phyloP scores from a whole-genome alignment of 1,140 invertebrate species.

The Drosophila sechellia region DNA sequence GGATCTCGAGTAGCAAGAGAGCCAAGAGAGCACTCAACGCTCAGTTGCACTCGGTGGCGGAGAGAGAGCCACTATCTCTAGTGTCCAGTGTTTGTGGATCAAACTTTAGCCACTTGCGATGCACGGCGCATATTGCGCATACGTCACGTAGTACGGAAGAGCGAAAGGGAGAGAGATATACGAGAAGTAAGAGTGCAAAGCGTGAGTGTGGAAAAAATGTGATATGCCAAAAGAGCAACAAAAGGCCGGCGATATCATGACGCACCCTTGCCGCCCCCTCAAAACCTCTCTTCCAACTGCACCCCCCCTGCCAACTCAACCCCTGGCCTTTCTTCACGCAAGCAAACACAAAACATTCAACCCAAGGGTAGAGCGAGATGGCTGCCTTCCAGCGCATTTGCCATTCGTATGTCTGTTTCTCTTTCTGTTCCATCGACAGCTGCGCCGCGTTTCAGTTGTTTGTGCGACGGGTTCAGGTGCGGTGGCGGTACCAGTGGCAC shows the following conservation, averaged over 20 bases:
- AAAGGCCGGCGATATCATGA: slow-evolving; percentile 40
- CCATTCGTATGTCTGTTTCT: slow-evolving; percentile 21
- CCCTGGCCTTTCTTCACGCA: not conserved
- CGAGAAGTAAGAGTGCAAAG: slow-evolving; percentile 43
- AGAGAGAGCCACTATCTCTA: not conserved
- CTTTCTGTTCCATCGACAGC: slow-evolving; percentile 42
- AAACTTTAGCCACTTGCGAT: slow-evolving; percentile 46
- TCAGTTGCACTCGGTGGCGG: not conserved
- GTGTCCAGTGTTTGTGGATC: slow-evolving; percentile 10
- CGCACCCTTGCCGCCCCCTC: slow-evolving; percentile 29
- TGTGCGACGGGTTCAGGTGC: slow-evolving; percentile 74
- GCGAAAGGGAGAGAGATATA: slow-evolving; percentile 28
- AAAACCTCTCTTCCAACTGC: not conserved
- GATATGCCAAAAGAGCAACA: slow-evolving; percentile 54
- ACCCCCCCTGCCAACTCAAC: too few relatives aligned
- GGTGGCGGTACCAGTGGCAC: slow-evolving; percentile 47
- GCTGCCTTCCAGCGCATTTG: slow-evolving; percentile 22
- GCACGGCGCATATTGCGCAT: slow-evolving; percentile 61
- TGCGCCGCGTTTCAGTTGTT: slow-evolving; percentile 64
- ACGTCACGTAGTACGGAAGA: slow-evolving; percentile 66
- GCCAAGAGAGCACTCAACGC: not conserved
- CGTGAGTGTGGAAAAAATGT: slow-evolving; percentile 31
- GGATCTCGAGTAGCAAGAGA: slow-evolving; percentile 3
- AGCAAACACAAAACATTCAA: slow-evolving; percentile 63
- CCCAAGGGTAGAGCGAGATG: slow-evolving; percentile 38